A percentile compares a stretch with the other conserved stretches of the same genome.
Evolutionary conservation across 2,113 vertebrate species (phyloP).

Genomic region (Anolis sagrei): DNA sequence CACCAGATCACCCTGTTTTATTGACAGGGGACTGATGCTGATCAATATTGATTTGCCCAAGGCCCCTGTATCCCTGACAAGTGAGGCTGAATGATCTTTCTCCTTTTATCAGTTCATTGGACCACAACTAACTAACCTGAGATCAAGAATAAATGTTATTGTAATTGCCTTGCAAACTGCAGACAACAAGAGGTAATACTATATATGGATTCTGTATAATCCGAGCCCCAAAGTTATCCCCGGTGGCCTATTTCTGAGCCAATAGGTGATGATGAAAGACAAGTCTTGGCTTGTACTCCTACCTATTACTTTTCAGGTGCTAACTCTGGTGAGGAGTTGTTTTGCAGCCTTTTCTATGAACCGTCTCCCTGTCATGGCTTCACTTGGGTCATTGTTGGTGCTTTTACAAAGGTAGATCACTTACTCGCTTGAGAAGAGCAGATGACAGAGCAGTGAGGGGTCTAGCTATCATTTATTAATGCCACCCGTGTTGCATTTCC

Average conservation of each 20-base stretch:
- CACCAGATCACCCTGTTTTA: background rate
- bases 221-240: background rate
- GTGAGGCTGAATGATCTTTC: background rate
- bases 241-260: background rate
- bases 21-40: background rate
- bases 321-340: background rate
- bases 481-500: slow-evolving; percentile 29
- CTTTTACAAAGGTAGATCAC: background rate
- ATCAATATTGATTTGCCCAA: background rate
- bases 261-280: background rate
- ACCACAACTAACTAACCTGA: background rate
- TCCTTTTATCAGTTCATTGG: background rate
- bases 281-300: fast-evolving
- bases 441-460: slow-evolving; percentile 40
- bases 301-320: slow-evolving; percentile 18
- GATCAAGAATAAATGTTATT: background rate
- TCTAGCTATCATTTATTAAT: slow-evolving; percentile 63
- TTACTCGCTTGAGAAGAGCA: slow-evolving; percentile 5
- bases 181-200: background rate
- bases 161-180: background rate
- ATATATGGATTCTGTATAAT: background rate
- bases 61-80: background rate
- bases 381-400: background rate
- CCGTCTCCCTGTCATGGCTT: slow-evolving; percentile 1
- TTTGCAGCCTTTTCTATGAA: slow-evolving; percentile 5